Base-by-base conservation (phyloP, 1,140 invertebrate genomes). In the Aporrectodea caliginosa region DNA sequence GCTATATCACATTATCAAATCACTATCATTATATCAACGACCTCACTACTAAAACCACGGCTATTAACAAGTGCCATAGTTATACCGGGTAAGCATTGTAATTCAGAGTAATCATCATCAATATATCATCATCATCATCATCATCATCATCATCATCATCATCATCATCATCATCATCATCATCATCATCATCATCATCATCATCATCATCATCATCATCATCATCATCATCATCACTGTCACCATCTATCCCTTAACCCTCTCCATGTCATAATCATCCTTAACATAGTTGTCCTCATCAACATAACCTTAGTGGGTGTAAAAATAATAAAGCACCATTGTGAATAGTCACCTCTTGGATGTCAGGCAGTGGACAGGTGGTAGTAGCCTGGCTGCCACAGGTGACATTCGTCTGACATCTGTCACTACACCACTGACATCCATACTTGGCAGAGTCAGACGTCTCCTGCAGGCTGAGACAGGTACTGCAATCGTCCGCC, bases 401-500 rank as follows among this genome's bases (percentile, higher is more conserved):
- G 12, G 93, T 92, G 83, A 95, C 93, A 81, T 92, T 91, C 84
- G 94, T 96, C 33, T 92, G 92, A 88, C 96, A 98, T 30, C 92
- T 92, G 84, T 93, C 94, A 2, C 91, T 91, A 89, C 96, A 98
- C 96, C 96, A 98, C 30, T 93, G 93, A 85, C 96, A 98, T 74
- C 94, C 92, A 86, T 95, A 98, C 84, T 94, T 93, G 14, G 92
- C 90, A 71, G 75, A 35, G 14, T 92, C 90, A 69, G 75, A 58
- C 22, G 29, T 73, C 16, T 73, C 35, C 33, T 80, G 75, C 88
- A 95, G 90, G 0, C 95, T 96, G 27, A 96, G 93, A 87, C 96
- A 98, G 31, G 97, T 89, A 22, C 95, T 97, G 88, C 96, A 98
- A 86, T 98, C 96, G 12, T 94, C 93, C 86, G 95, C 96, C 78